Conservation (phyloP, 1,140 invertebrate genomes). For the Zaprionus kolodkinae region DNA sequence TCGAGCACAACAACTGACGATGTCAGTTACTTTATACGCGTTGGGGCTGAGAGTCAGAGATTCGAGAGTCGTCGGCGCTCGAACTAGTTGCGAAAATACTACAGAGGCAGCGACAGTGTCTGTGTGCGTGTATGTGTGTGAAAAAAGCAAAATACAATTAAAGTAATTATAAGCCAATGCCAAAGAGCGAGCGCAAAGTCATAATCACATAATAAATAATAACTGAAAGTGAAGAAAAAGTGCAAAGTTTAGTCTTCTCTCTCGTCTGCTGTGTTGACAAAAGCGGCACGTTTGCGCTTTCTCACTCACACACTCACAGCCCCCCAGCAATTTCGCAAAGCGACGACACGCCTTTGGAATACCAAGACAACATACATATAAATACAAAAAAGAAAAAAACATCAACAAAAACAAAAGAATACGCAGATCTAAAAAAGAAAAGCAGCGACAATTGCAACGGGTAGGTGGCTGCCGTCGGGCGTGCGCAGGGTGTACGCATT, state of each 20-base stretch:
- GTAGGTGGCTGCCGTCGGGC: conserved; percentile 27
- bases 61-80: conserved; percentile 38
- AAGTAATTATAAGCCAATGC: conserved; percentile 45
- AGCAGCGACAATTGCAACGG: conserved; percentile 17
- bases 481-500: conserved; percentile 7
- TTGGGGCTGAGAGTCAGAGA: conserved; percentile 61
- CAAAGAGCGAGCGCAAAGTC: conserved; percentile 30
- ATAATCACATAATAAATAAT: conserved; percentile 30
- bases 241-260: conserved; percentile 57
- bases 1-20: conserved; percentile 42
- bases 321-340: conserved; percentile 31
- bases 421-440: conserved; percentile 19
- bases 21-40: conserved; percentile 72
- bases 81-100: conserved; percentile 12
- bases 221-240: conserved; percentile 60
- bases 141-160: conserved; percentile 29
- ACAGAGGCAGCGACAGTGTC: conserved; percentile 6
- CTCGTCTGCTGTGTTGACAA: conserved; percentile 59
- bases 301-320: conserved; percentile 49
- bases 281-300: conserved; percentile 78
- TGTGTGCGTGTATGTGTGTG: conserved; percentile 32
- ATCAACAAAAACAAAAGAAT: conserved; percentile 22
- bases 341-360: conserved; percentile 53
- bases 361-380: conserved; percentile 23
- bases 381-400: conserved; percentile 7